Conservation (phyloP, 2,113 vertebrate species). For the Vulpes ferrilata region DNA sequence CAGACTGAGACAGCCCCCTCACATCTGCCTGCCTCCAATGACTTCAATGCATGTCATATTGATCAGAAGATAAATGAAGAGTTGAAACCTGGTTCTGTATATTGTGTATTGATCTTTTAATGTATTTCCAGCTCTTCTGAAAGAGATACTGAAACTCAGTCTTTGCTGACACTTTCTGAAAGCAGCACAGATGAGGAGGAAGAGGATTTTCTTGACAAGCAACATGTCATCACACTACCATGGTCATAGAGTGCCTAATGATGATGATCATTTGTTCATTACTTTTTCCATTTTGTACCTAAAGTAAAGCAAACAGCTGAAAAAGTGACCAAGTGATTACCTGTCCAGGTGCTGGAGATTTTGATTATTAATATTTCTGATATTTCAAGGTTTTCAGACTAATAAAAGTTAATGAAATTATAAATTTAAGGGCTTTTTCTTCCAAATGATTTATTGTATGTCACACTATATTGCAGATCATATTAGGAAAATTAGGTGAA, state of each 20-base stretch:
- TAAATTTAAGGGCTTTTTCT: neutral
- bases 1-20: neutral
- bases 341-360: neutral
- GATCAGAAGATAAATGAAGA: conserved; percentile 69
- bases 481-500: neutral
- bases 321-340: conserved; percentile 56
- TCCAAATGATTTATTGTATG: neutral
- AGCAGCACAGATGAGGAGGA: conserved; percentile 69
- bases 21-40: neutral
- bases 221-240: conserved; percentile 19
- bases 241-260: conserved; percentile 31
- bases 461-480: neutral
- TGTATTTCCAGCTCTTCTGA: conserved; percentile 74
- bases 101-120: conserved; percentile 73
- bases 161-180: conserved; percentile 51
- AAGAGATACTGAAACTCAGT: conserved; percentile 43
- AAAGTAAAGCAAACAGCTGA: neutral
- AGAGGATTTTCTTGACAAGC: conserved; percentile 69
- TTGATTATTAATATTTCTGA: conserved; percentile 55
- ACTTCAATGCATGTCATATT: neutral
- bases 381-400: conserved; percentile 48
- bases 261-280: conserved; percentile 8
- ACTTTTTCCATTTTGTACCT: conserved; percentile 20
- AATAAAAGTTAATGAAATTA: conserved; percentile 66
- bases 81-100: conserved; percentile 46